Percentiles rank a stretch among this genome's conserved stretches.
Conservation (phyloP, 2,797 vertebrate species). For the Aquila chrysaetos region DNA sequence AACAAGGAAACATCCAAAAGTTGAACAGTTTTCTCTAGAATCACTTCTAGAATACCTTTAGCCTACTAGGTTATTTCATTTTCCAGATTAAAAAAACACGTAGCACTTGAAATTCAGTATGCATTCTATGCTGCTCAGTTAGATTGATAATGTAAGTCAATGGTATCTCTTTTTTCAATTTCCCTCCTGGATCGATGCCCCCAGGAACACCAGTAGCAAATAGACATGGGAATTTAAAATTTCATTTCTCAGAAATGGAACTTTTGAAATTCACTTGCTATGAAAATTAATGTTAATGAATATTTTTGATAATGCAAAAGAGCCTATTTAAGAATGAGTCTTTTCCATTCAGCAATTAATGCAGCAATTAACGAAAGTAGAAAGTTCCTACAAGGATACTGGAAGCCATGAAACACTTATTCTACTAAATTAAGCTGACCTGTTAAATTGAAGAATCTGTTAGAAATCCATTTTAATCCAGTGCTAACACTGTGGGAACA, state of each 20-base stretch:
- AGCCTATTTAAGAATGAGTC: background rate
- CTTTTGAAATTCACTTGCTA: background rate
- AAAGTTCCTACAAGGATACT: background rate
- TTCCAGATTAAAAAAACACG: background rate
- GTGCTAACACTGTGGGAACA: background rate
- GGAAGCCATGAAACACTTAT: background rate
- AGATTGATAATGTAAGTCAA: background rate
- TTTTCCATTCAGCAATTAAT: background rate
- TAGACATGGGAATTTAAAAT: background rate
- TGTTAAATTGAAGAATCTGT: background rate
- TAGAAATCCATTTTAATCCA: conserved; percentile 8
- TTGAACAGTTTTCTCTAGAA: background rate
- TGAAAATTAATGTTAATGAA: conserved; percentile 18
- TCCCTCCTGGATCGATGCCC: background rate
- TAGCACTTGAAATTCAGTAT: background rate
- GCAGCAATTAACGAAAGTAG: background rate
- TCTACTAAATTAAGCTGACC: background rate
- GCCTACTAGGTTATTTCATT: background rate
- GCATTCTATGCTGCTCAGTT: background rate
- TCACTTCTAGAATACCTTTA: background rate
- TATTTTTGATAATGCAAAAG: background rate
- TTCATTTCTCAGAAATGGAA: background rate
- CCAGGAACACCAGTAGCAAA: background rate
- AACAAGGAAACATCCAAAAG: background rate
- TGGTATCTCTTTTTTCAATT: background rate